Base-by-base conservation (phyloP, 2,888 invertebrate genomes). In the Rotaria socialis region DNA sequence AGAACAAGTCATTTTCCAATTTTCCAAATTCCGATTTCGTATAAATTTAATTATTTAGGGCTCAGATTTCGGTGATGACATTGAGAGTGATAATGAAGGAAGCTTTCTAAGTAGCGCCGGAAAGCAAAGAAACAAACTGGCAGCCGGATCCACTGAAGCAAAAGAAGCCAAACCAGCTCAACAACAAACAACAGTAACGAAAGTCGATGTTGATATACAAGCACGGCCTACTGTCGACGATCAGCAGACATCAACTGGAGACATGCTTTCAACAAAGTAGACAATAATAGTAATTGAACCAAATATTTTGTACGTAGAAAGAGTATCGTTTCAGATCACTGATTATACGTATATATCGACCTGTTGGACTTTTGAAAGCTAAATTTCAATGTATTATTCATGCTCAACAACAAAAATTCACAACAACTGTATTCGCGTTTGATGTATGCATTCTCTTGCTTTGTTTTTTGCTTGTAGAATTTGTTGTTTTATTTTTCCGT, bases 201-300 rank as follows among this genome's bases (percentile, higher is more conserved):
- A 80, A 80, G n/a, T 47, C n/a, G 80, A 80, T 47, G n/a, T 80
- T n/a, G 80, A 80, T 24, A 80, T 80, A 24, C 80, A 80, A 80
- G 80, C 16, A n/a, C 10, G 8, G 47, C 80, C 80, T 22, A 19
- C 24, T 47, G 8, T 47, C 1, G 80, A 80, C 24, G 47, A 80
- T 47, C 80, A 80, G n/a, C 24, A 80, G 24, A 80, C 80, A 80
- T 80, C 47, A 4, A 80, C 80, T 24, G 80, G 80, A 14, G 80
- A 80, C 47, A 22, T 80, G 11, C 10, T 80, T 8, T 80, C 80
- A 47, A n/a, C 80, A 24, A 80, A 80, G 80, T 80, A 80, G 35
- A n/a, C 24, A n/a, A 24, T 10, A 43, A 24, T 16, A 41, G 3
- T 14, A 8, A n/a, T 14, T n/a, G 1, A 27, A 2, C 27, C 3